Base-by-base conservation (phyloP, 2,888 invertebrate species). In the Drosophila mulleri region DNA sequence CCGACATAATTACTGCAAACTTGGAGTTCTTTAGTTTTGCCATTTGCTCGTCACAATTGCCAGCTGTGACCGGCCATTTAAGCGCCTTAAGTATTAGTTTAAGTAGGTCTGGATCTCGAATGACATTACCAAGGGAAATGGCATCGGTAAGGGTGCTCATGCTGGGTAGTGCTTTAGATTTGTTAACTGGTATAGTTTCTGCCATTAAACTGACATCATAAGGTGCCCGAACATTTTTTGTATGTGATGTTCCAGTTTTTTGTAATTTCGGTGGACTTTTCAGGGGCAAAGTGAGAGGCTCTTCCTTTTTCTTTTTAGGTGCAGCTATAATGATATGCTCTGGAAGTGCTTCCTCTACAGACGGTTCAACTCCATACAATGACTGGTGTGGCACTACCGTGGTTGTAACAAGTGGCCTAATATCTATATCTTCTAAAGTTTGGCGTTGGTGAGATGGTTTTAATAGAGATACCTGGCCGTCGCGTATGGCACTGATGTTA, bases 1-100 rank as follows among this genome's bases (percentile, higher is more conserved):
- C 92, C 1, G 91, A 88, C 83, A 93, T 92, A 37, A 93, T 90
- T 29, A 90, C 91, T 5, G 90, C 85, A 64, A 93, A 93, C 62
- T 91, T 91, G 0, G 93, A 90, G 58, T 85, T 89, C 39, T 91
- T 92, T 14, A 93, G 72, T 5, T 90, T 88, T 20, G 89, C 71
- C 69, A 93, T 90, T 83, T 93, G 93, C 57, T 85, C 70, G 2
- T 90, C 89, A 56, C 92, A 80, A 39, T 91, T 92, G 16, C 81
- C 85, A 32, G 78, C 77, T 35, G 83, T 91, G 20, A 89, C 87
- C 7, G 92, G 91, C 93, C 93, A 93, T 76, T 93, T 92, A 0
- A 93, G 76, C 0, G 93, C 93, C 69, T 92, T 93, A 5, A 93
- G 75, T 63, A 93, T 93, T n/a, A 93, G 82, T 60, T 89, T 92